A percentile compares a stretch with the other conserved stretches of the same genome.
Evolutionary conservation across 2,113 vertebrate species (phyloP).

Genomic region (Stictonetta naevosa): DNA sequence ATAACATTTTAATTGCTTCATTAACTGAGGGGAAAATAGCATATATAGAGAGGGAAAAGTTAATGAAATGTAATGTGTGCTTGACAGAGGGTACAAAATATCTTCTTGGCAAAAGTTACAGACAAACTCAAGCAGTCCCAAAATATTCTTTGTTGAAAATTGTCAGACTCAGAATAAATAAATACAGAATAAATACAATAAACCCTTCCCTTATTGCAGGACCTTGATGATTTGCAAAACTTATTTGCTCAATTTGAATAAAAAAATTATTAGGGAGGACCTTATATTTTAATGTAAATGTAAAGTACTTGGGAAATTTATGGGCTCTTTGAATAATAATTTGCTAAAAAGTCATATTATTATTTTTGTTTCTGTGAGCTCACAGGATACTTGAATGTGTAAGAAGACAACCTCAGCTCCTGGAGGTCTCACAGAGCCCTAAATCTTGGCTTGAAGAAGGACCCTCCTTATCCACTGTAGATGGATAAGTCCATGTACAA

Average conservation of each 20-base stretch:
- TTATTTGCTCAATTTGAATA: not conserved
- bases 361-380: not conserved
- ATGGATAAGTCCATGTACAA: not conserved
- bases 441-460: not conserved
- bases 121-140: not conserved
- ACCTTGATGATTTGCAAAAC: not conserved
- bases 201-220: not conserved
- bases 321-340: not conserved
- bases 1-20: not conserved
- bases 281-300: not conserved
- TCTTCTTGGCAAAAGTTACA: not conserved
- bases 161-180: not conserved
- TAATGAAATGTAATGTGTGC: not conserved
- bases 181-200: not conserved
- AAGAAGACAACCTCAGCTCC: not conserved
- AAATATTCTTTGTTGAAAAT: not conserved
- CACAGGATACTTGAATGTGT: not conserved
- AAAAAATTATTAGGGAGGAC: not conserved
- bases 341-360: not conserved
- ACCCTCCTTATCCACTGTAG: not conserved
- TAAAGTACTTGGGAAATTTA: not conserved
- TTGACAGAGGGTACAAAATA: not conserved
- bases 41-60: not conserved
- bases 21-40: not conserved
- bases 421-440: not conserved